Evolutionary conservation across 2,888 invertebrate species (phyloP), one percentile per base, ranked within the genome.

Genomic region (Perizoma flavofasciatum): DNA sequence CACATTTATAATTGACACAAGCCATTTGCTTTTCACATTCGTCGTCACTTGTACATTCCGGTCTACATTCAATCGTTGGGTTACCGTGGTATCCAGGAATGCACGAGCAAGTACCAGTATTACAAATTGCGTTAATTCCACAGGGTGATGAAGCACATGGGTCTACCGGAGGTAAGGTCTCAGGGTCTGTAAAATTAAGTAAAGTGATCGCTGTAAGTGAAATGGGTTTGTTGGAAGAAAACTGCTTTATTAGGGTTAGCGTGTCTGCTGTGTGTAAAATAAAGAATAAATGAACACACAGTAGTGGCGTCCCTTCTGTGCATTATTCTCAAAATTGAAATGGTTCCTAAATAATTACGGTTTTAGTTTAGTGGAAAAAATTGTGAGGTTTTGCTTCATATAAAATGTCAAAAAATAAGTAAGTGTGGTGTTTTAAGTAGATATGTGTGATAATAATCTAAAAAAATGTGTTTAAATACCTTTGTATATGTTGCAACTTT

Each of bases 1-100:
- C 86, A 81, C 96, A 97, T 85, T 95, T 95, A 74, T 95, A 94
- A 75, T 93, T 94, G 45, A 94, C 94, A 74, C 96, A 96, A 45
- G 96, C 94, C 75, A 93, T 86, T 71, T 94, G 94, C 73, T 94
- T 95, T 8, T 94, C 84, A 77, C 96, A 97, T 72, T 96, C 96
- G n/a, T 94, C 93, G 77, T 95, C 95, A 65, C 93, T 94, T 46
- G 94, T 94, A 80, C 97, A 97, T 86, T 97, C 96, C 2, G 96
- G 96, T 52, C 95, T 93, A 81, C 96, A 96, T 75, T 95, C 94
- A 64, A 94, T 86, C 56, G 91, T 89, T 33, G 96, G 95, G 81
- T 95, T 95, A 61, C 95, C 95, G 64, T 93, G 90, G 72, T 94
- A 95, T 71, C 93, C 94, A 52, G 92, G 82, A 55, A 93, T 85